Percentiles rank a stretch among this genome's conserved stretches.
These are phyloP conservation scores for Lissocephala sabroskyi DNA, from an alignment of 2,888 invertebrate species.

Conservation along the genomic window DNA sequence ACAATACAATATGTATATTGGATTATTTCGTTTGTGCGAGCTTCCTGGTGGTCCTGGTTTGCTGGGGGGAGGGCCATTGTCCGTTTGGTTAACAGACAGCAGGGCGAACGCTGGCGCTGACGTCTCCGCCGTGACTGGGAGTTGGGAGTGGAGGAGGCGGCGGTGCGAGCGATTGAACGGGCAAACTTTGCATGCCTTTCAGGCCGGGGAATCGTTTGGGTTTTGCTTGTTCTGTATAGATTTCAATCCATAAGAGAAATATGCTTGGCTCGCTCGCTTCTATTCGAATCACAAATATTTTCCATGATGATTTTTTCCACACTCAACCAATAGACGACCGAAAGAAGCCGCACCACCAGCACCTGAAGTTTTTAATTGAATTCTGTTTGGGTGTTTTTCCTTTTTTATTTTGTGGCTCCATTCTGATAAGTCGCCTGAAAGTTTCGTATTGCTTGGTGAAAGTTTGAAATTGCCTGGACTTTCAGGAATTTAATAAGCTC, in stretches of 20 bases:
- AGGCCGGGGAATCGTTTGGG: too few species aligned
- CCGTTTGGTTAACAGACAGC: slow-evolving; percentile 6
- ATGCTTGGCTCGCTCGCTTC: slow-evolving; percentile 8
- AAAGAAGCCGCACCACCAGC: background rate
- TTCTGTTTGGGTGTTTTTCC: slow-evolving; percentile 10
- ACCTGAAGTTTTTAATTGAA: slow-evolving; percentile 38
- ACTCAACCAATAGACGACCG: background rate
- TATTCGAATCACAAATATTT: slow-evolving; percentile 26
- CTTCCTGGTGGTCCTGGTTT: slow-evolving; percentile 4
- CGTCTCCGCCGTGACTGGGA: background rate
- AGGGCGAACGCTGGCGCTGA: background rate
- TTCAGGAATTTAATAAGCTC: background rate
- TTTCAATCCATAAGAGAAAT: slow-evolving; percentile 25
- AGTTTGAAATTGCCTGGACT: slow-evolving; percentile 18
- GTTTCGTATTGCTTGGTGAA: slow-evolving; percentile 25
- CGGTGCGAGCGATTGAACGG: too few species aligned
- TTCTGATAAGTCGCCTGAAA: slow-evolving; percentile 26
- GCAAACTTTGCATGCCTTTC: slow-evolving; percentile 1
- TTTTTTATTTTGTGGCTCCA: slow-evolving; percentile 6
- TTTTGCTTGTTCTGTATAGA: slow-evolving; percentile 13
- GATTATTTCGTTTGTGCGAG: slow-evolving; percentile 57
- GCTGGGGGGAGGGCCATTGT: slow-evolving; percentile 4
- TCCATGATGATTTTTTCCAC: slow-evolving; percentile 24
- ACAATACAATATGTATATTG: slow-evolving; percentile 52
- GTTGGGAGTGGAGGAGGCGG: background rate